Evolutionary conservation across 2,113 vertebrate genomes (phyloP).

Genomic region (Catharus bicknelli): DNA sequence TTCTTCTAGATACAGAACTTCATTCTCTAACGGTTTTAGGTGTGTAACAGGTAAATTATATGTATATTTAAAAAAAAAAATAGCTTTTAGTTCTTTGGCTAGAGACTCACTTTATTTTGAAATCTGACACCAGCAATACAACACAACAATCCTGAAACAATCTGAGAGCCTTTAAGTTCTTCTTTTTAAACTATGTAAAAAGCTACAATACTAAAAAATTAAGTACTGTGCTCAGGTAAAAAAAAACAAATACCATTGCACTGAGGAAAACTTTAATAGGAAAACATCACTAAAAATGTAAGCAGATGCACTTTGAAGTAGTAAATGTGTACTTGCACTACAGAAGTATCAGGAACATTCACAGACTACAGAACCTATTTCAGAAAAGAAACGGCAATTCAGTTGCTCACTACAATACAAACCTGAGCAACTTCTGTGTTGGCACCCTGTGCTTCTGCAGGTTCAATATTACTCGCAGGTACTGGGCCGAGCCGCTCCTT

Average conservation of each 20-base stretch:
- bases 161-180: neutral
- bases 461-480: conserved; percentile 81
- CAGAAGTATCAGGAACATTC: rapidly evolving
- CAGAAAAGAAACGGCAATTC: neutral
- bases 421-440: conserved; percentile 82
- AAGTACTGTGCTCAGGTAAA: neutral
- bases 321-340: neutral
- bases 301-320: neutral
- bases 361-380: neutral
- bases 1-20: neutral
- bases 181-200: neutral
- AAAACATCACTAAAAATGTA: neutral
- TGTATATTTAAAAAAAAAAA: neutral
- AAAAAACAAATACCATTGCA: neutral
- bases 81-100: neutral
- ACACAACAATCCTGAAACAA: neutral
- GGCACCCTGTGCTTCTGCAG: conserved; percentile 80
- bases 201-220: neutral
- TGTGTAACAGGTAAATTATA: neutral
- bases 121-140: neutral
- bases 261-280: neutral
- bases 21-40: neutral
- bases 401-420: neutral
- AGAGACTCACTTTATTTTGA: neutral
- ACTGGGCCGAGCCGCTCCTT: conserved; percentile 93